A percentile compares a stretch with the other conserved stretches of the same genome.
These are phyloP conservation scores for Aselliscus stoliczkanus DNA, from an alignment of 2,797 vertebrate species.

Conservation along the genomic window DNA sequence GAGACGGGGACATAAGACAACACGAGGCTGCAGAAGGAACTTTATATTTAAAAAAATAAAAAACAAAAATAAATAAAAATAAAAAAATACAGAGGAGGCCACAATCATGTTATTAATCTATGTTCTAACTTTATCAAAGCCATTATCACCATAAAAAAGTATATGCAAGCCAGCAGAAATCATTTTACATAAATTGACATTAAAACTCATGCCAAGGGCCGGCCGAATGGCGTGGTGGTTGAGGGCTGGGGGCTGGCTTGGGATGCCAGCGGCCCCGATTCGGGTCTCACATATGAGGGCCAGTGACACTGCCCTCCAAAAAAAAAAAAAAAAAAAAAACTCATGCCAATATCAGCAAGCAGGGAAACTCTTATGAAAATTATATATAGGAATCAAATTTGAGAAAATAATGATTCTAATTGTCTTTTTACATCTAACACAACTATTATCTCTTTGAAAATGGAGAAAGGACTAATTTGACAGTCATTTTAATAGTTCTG, in stretches of 20 bases:
- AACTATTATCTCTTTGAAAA: not conserved
- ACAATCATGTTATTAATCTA: not conserved
- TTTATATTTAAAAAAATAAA: not conserved
- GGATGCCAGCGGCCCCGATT: too few relatives aligned
- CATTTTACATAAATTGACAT: not conserved
- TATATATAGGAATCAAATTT: not conserved
- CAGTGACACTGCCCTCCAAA: too few relatives aligned
- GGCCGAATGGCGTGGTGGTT: too few relatives aligned
- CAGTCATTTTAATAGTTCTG: not conserved
- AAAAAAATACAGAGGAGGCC: not conserved
- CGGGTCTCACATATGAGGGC: too few relatives aligned
- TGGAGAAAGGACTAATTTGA: not conserved
- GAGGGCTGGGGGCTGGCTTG: too few relatives aligned
- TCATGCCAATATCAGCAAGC: not conserved
- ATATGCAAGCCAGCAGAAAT: not conserved
- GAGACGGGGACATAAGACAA: not conserved
- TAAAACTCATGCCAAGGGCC: not conserved
- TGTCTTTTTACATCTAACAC: not conserved
- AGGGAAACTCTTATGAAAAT: not conserved
- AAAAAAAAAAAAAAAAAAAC: too few relatives aligned
- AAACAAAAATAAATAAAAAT: too few relatives aligned
- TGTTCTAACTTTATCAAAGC: not conserved
- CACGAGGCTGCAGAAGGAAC: not conserved
- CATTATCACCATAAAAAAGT: not conserved
- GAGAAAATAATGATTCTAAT: not conserved